Percentiles rank a stretch among this genome's conserved stretches.
Evolutionary conservation across 2,888 invertebrate species (phyloP).

Genomic region (Chymomyza caudatula): DNA sequence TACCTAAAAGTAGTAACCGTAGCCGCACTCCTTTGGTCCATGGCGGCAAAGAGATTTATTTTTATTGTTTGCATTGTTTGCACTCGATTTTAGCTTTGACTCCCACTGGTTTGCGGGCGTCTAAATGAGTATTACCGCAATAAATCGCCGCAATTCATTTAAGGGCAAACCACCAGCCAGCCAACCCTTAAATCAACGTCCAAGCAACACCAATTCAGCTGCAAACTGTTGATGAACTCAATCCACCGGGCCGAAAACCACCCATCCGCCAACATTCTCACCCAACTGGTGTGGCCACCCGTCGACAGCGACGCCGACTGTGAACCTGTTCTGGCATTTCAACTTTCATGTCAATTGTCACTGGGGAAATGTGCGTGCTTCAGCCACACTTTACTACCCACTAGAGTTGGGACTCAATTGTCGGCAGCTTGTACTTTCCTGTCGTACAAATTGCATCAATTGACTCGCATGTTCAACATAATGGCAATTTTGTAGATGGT

Average conservation of each 20-base stretch:
- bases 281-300: no score
- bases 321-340: conserved; percentile 66
- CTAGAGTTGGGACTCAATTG: conserved; percentile 26
- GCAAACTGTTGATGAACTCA: conserved; percentile 63
- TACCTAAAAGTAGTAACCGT: conserved; percentile 5
- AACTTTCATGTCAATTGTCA: conserved; percentile 60
- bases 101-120: conserved; percentile 37
- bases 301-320: conserved; percentile 44
- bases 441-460: conserved; percentile 74
- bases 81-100: conserved; percentile 50
- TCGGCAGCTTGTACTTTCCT: conserved; percentile 49
- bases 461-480: conserved; percentile 73
- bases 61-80: conserved; percentile 70
- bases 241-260: conserved; percentile 11
- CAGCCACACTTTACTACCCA: background rate
- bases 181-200: conserved; percentile 9
- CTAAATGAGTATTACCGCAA: conserved; percentile 73
- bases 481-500: conserved; percentile 50
- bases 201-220: conserved; percentile 64
- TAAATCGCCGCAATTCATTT: conserved; percentile 74
- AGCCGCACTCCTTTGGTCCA: conserved; percentile 2
- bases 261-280: conserved; percentile 33
- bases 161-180: conserved; percentile 37
- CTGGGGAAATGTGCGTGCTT: conserved; percentile 50
- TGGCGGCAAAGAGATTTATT: conserved; percentile 56